Evolutionary conservation across 2,888 invertebrate species (phyloP).

Genomic region (Thereva nobilitata): DNA sequence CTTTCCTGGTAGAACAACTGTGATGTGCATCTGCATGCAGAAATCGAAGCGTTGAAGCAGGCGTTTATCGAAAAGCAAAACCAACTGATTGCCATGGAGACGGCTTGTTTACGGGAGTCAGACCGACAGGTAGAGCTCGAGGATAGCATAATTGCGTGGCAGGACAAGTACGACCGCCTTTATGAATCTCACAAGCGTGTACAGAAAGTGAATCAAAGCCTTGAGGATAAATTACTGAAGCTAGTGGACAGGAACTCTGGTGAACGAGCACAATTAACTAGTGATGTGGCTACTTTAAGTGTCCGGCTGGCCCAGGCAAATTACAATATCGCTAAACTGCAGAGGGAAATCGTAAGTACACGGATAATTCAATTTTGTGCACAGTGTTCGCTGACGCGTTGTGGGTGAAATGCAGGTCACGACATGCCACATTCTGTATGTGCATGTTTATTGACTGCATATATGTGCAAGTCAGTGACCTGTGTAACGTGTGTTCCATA

Average conservation of each 20-base stretch:
- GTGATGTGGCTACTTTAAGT: constrained; percentile 83
- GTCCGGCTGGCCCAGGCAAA: constrained; percentile 83
- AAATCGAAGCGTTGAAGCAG: constrained; percentile 85
- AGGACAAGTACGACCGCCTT: constrained; percentile 91
- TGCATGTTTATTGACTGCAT: too few species aligned
- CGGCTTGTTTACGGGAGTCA: constrained; percentile 79
- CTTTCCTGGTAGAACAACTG: constrained; percentile 46
- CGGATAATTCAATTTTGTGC: background rate
- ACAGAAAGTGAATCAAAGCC: constrained; percentile 90
- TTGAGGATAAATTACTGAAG: constrained; percentile 91
- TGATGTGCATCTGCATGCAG: constrained; percentile 77
- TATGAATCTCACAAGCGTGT: constrained; percentile 92
- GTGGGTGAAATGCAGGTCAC: constrained; percentile 1
- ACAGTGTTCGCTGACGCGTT: constrained; percentile 30
- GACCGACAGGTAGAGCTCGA: constrained; percentile 77
- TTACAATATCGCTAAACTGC: constrained; percentile 78
- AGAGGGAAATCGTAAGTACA: constrained; percentile 79
- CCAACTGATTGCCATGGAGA: constrained; percentile 84
- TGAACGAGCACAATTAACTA: constrained; percentile 83
- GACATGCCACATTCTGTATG: too few species aligned
- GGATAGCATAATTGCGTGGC: constrained; percentile 84
- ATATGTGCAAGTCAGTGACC: too few species aligned
- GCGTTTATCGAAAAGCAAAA: constrained; percentile 79
- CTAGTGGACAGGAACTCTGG: constrained; percentile 91
- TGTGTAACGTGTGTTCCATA: too few species aligned